These are phyloP conservation scores for Pangasianodon hypophthalmus DNA, from an alignment of 2,113 vertebrate species.

Conservation along the genomic window DNA sequence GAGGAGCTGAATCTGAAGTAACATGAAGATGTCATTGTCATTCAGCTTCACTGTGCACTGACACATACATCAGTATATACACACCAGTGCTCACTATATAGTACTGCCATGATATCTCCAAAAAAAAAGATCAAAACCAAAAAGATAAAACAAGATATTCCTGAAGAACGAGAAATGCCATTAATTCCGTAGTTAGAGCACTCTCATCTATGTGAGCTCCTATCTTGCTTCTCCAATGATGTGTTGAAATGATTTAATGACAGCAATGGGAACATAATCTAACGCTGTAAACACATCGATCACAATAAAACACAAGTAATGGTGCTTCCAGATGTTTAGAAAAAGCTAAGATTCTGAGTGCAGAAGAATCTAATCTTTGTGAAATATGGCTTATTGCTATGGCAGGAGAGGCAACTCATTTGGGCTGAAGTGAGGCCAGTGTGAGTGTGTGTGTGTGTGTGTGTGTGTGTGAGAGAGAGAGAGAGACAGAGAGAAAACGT, in stretches of 20 bases:
- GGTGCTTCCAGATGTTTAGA: background rate
- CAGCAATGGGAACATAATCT: background rate
- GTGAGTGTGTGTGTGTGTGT: constrained; percentile 4
- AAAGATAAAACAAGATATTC: background rate
- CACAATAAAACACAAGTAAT: background rate
- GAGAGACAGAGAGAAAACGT: background rate
- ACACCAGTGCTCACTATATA: background rate
- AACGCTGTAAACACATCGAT: background rate
- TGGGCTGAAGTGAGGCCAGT: background rate
- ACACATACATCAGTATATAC: background rate
- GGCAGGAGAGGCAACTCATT: constrained; percentile 4
- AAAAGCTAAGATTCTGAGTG: background rate
- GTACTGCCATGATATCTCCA: background rate
- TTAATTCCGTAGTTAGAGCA: background rate
- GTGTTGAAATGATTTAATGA: background rate
- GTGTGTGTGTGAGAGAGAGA: background rate
- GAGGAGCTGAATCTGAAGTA: constrained; percentile 27
- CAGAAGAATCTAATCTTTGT: background rate
- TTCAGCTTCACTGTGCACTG: constrained; percentile 18
- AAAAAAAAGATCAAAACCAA: background rate
- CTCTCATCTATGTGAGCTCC: background rate
- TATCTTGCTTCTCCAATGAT: background rate
- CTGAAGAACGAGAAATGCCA: background rate
- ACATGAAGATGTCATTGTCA: constrained; percentile 9
- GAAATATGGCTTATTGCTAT: constrained; percentile 7